phyloP scores from a whole-genome alignment of 1,140 invertebrate genomes.

The Paracyclopina nana region DNA sequence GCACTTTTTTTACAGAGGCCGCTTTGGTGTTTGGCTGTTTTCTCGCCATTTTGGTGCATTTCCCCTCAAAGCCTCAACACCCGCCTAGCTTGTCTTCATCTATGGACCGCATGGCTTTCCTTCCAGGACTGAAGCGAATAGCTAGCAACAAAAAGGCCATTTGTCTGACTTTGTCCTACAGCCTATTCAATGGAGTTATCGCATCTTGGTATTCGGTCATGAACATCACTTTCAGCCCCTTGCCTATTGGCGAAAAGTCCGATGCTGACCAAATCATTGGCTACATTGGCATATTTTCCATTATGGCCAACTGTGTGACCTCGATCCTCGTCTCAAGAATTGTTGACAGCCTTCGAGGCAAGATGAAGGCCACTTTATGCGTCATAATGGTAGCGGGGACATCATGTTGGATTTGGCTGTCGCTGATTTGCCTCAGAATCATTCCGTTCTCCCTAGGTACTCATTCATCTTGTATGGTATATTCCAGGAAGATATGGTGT shows the following conservation, averaged over 20 bases:
- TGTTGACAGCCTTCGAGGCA: neutral
- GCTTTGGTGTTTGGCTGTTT: slow-evolving; percentile 20
- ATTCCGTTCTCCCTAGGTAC: slow-evolving; percentile 18
- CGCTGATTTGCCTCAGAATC: neutral
- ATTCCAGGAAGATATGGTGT: too few species aligned
- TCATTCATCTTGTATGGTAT: too few species aligned
- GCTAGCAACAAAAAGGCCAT: slow-evolving; percentile 25
- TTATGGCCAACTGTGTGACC: slow-evolving; percentile 23
- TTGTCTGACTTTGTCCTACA: slow-evolving; percentile 24
- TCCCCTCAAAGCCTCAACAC: slow-evolving; percentile 24
- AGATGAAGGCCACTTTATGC: neutral
- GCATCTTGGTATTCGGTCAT: slow-evolving; percentile 28
- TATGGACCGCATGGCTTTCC: neutral
- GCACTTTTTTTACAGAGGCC: slow-evolving; percentile 20
- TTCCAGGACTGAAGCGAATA: neutral
- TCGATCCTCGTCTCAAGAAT: slow-evolving; percentile 18
- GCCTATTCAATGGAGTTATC: slow-evolving; percentile 26
- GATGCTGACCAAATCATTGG: slow-evolving; percentile 18
- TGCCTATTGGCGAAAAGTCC: slow-evolving; percentile 24
- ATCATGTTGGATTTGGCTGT: neutral
- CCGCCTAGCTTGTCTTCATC: slow-evolving; percentile 24
- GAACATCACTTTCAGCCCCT: slow-evolving; percentile 24
- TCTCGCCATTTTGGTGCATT: slow-evolving; percentile 23
- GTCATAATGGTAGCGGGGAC: neutral
- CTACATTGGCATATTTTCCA: slow-evolving; percentile 25